Evolutionary conservation across 2,888 invertebrate genomes (phyloP), one percentile per base, ranked within the genome.

Genomic region (Tenthredo livida): DNA sequence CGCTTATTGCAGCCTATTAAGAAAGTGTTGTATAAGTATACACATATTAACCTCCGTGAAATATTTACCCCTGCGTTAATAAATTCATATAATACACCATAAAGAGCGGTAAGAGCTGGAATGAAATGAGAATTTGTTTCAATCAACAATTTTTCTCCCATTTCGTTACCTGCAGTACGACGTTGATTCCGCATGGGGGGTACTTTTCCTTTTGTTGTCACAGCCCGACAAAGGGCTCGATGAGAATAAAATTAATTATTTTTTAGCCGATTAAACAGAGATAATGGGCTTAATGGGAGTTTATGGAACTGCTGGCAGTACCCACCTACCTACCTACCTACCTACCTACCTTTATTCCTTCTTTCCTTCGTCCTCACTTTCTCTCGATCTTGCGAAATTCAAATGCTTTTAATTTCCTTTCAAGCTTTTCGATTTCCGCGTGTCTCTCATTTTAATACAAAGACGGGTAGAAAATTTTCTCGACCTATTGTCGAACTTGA

Each of bases 351-450:
- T 33, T 3, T 4, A 6, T 33, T 78, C 37, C n/a, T 12, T 47
- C 47, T 15, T 9, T 21, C 17, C n/a, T 50, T 54, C 58, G 15
- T 12, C n/a, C 29, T 33, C 29, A 70, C 37, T 70, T 70, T 33
- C 70, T n/a, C 70, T 15, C 1, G 43, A 72, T 43, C 21, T 40
- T 67, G 67, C 9, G 33, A 33, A 54, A 77, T 58, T 37, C 40
- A 37, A 65, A 61, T 40, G 37, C 61, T 80, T 80, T 80, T 80
- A 61, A 58, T 61, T 80, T 61, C 65, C 80, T 65, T 58, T 65
- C 80, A 40, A 61, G 61, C 37, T 25, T 80, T 61, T 80, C 80
- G 80, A 80, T 80, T 83, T 83, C 83, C 83, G 67, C 61, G 29
- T 54, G 25, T 61, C 33, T 54, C n/a, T n/a, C 75, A 3, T 25